Evolutionary conservation across 2,113 vertebrate species (phyloP).

Genomic region (Austrofundulus limnaeus): DNA sequence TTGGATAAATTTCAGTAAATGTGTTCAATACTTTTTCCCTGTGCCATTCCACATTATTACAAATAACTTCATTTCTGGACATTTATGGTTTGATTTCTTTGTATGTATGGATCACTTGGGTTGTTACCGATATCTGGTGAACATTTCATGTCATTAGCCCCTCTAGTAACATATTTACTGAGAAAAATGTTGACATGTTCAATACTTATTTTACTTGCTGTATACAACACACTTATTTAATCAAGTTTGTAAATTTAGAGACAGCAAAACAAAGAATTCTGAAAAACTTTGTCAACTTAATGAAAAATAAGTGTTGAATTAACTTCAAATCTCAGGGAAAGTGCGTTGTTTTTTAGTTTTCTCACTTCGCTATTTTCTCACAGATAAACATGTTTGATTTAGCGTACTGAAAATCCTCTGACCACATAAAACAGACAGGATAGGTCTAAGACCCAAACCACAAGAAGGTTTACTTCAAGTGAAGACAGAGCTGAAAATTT

Average conservation of each 20-base stretch:
- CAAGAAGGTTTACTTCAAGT: background rate
- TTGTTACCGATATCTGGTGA: too few species aligned
- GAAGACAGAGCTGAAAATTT: background rate
- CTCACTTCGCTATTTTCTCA: background rate
- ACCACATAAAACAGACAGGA: conserved; percentile 33
- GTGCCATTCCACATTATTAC: too few species aligned
- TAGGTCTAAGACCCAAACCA: conserved; percentile 30
- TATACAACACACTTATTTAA: background rate
- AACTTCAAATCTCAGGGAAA: background rate
- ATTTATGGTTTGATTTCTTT: too few species aligned
- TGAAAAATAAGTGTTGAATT: background rate
- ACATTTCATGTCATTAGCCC: too few species aligned
- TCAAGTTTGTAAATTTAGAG: too few species aligned
- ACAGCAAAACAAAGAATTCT: background rate
- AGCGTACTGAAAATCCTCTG: background rate
- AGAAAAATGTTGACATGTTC: too few species aligned
- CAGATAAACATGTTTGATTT: background rate
- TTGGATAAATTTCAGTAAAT: too few species aligned
- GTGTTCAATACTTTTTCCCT: too few species aligned
- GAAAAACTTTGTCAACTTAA: background rate
- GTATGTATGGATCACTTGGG: too few species aligned
- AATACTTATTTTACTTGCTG: too few species aligned
- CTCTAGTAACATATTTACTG: too few species aligned
- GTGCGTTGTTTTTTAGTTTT: background rate
- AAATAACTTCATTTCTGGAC: too few species aligned